These are phyloP conservation scores for Actinernus sp. DNA, from an alignment of 92 coral and sea anemone genomes.

Conservation along the genomic window DNA sequence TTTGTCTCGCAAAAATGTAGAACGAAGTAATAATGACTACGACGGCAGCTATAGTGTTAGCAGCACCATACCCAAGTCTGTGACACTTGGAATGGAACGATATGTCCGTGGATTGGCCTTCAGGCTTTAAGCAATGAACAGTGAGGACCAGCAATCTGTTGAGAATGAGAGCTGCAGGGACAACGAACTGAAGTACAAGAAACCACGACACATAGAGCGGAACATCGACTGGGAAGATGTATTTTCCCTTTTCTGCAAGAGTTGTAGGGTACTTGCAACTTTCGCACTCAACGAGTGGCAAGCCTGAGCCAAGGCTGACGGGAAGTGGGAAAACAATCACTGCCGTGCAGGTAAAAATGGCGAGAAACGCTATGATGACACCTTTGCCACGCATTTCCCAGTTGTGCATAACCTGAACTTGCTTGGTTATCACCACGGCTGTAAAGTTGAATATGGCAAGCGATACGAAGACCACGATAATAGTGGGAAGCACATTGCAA, in stretches of 20 bases:
- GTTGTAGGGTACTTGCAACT: not conserved
- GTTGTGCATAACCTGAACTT: not conserved
- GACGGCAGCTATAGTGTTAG: not conserved
- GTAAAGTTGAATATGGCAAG: constrained; percentile 1
- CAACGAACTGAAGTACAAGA: not conserved
- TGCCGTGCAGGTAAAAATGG: not conserved
- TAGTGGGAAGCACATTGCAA: not conserved
- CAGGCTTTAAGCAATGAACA: too few species aligned
- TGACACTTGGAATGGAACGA: not conserved
- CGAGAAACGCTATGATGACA: not conserved
- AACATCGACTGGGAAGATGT: not conserved
- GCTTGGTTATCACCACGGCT: not conserved
- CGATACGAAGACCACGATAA: not conserved
- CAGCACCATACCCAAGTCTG: not conserved
- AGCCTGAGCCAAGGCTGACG: not conserved
- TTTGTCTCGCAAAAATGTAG: not conserved
- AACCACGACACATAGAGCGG: not conserved
- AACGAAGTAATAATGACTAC: not conserved
- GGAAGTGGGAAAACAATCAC: not conserved
- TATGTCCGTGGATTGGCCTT: too few species aligned
- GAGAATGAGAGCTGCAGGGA: not conserved
- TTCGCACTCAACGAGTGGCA: not conserved
- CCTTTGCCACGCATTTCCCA: not conserved
- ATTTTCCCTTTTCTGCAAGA: not conserved
- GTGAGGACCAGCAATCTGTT: constrained; percentile 1